A percentile compares a stretch with the other conserved stretches of the same genome.
Evolutionary conservation across 35 echinoderm and acorn worm genomes (phyloP).

Genomic region (Lytechinus pictus): DNA sequence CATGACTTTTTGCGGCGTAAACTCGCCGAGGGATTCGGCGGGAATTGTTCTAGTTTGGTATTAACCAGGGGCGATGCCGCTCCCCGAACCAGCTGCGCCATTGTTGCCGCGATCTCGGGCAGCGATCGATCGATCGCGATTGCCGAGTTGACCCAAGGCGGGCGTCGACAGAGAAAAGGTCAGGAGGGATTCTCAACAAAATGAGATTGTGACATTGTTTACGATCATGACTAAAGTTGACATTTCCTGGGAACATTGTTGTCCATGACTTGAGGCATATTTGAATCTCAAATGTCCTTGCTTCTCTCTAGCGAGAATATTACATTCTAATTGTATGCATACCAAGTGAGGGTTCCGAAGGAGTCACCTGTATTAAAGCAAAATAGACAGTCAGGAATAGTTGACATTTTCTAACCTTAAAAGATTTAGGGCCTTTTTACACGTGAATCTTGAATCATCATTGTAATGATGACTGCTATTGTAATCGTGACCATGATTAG

Average conservation of each 20-base stretch:
- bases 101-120: background rate
- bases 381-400: background rate
- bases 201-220: background rate
- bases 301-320: background rate
- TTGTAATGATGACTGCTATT: too few species aligned
- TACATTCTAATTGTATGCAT: background rate
- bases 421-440: background rate
- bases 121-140: background rate
- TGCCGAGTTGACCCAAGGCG: background rate
- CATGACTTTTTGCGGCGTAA: background rate
- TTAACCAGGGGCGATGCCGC: background rate
- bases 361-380: background rate
- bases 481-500: too few species aligned
- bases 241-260: background rate
- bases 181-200: background rate
- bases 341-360: background rate
- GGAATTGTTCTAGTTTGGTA: background rate
- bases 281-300: background rate
- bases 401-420: background rate
- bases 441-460: too few species aligned
- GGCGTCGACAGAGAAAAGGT: background rate
- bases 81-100: background rate
- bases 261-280: background rate
- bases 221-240: background rate
- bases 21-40: background rate